Percentiles rank a stretch among this genome's conserved stretches.
Evolutionary conservation across 2,888 invertebrate species (phyloP).

Genomic region (Sarcophaga variegata): DNA sequence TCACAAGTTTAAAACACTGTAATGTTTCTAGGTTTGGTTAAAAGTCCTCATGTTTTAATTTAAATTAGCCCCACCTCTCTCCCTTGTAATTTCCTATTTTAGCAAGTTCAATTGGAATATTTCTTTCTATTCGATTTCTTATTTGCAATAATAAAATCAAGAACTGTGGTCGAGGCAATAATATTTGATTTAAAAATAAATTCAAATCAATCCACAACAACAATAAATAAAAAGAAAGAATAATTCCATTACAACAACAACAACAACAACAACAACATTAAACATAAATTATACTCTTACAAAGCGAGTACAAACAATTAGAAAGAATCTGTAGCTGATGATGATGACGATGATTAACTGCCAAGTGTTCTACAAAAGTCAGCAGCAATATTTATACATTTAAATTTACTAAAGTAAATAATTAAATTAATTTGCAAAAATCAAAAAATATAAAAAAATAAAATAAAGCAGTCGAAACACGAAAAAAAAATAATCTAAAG

Average conservation of each 20-base stretch:
- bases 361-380: conserved; percentile 36
- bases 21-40: no score
- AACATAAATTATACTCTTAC: no score
- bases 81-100: no score
- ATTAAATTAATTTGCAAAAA: conserved; percentile 29
- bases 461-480: background rate
- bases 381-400: conserved; percentile 19
- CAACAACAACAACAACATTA: background rate
- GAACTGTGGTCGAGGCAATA: conserved; percentile 47
- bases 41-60: no score
- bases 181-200: conserved; percentile 18
- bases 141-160: background rate
- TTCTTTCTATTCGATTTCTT: no score
- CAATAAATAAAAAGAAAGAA: conserved; percentile 11
- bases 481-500: conserved; percentile 29
- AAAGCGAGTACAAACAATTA: no score
- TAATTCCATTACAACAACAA: conserved; percentile 11
- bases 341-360: conserved; percentile 4
- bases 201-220: conserved; percentile 8
- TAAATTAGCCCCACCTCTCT: no score
- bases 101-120: no score
- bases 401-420: background rate
- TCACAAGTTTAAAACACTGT: no score
- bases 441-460: conserved; percentile 42
- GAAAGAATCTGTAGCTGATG: background rate